A percentile compares a stretch with the other conserved stretches of the same genome.
These are phyloP conservation scores for Lamellibrachia luymesi DNA, from an alignment of 1,140 invertebrate genomes.

Conservation along the genomic window DNA sequence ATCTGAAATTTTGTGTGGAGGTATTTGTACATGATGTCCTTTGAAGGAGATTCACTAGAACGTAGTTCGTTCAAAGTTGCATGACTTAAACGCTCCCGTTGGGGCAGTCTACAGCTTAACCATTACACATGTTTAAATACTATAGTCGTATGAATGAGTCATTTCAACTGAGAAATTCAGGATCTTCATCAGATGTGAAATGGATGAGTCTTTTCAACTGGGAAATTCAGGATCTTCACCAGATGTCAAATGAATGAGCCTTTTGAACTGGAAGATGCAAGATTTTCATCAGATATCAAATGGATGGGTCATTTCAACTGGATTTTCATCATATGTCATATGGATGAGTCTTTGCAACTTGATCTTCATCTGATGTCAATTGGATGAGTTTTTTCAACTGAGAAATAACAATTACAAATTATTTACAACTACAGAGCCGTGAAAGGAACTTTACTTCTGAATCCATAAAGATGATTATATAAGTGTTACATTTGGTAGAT, in stretches of 20 bases:
- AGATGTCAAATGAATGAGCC: neutral
- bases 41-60: neutral
- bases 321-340: neutral
- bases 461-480: neutral
- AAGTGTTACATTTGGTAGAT: neutral
- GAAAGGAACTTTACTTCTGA: neutral
- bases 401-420: neutral
- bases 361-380: neutral
- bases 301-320: neutral
- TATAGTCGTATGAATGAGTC: neutral
- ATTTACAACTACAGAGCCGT: too few species aligned
- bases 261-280: neutral
- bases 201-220: neutral
- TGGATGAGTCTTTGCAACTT: neutral
- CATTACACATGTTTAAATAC: neutral
- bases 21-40: neutral
- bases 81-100: too few species aligned
- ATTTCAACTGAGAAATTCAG: too few species aligned
- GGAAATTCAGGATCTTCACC: neutral
- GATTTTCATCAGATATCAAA: neutral
- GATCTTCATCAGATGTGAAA: neutral
- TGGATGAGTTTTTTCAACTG: neutral
- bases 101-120: neutral
- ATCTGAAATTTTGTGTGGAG: neutral
- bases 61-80: neutral